These are phyloP conservation scores for Oreamnos americanus DNA, from an alignment of 2,113 vertebrate species.

Conservation along the genomic window DNA sequence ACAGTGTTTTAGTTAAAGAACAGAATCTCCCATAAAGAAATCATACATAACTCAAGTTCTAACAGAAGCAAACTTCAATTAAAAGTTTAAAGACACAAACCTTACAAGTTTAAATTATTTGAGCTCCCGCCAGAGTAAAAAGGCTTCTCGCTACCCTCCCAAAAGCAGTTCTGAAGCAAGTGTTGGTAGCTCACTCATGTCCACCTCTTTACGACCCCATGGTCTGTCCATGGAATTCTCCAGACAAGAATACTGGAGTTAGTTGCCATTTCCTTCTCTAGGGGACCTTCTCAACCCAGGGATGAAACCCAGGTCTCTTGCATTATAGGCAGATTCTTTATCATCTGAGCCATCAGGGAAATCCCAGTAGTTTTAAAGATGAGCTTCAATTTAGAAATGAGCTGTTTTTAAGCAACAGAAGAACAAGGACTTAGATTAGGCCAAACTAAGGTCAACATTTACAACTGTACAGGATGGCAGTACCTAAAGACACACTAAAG, in stretches of 20 bases:
- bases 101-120: neutral
- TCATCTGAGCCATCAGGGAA: neutral
- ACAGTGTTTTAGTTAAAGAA: neutral
- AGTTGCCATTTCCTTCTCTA: neutral
- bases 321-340: neutral
- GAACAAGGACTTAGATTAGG: neutral
- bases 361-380: neutral
- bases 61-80: neutral
- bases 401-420: neutral
- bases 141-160: neutral
- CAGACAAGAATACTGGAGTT: neutral
- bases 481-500: neutral
- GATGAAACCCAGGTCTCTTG: neutral
- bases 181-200: neutral
- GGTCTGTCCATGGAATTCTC: neutral
- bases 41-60: neutral
- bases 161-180: neutral
- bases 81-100: neutral
- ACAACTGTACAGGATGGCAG: neutral
- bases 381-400: neutral
- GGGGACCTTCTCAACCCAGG: neutral
- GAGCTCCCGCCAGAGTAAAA: neutral
- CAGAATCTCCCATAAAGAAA: neutral
- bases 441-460: neutral
- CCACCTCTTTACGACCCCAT: neutral